Conservation (phyloP, 1,140 invertebrate species). For the Listronotus bonariensis region DNA sequence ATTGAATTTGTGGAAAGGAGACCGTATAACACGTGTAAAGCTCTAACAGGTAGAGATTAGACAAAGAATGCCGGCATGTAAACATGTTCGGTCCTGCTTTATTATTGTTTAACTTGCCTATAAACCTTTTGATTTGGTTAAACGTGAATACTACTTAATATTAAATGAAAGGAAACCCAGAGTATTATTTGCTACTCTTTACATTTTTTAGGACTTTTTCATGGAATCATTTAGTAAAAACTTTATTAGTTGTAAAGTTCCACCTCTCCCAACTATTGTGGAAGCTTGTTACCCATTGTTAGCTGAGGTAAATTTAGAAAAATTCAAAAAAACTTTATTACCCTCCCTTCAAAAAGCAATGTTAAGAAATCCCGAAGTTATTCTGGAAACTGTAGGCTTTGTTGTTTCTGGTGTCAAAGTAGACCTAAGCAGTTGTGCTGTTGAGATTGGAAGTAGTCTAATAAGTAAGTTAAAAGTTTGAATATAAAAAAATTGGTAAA, state of each 20-base stretch:
- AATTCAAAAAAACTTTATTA: constrained; percentile 76
- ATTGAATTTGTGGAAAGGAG: too few relatives aligned
- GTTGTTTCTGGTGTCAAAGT: constrained; percentile 73
- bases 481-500: too few relatives aligned
- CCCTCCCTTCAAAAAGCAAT: constrained; percentile 90
- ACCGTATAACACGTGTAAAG: too few relatives aligned
- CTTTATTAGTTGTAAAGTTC: constrained; percentile 78
- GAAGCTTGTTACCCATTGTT: constrained; percentile 68
- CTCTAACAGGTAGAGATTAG: too few relatives aligned
- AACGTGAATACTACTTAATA: too few relatives aligned
- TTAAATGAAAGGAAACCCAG: too few relatives aligned
- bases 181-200: too few relatives aligned
- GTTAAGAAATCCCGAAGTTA: constrained; percentile 91
- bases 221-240: constrained; percentile 80
- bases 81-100: too few relatives aligned
- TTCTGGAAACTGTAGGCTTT: constrained; percentile 77
- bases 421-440: constrained; percentile 78
- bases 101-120: too few relatives aligned
- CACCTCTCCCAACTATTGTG: constrained; percentile 72
- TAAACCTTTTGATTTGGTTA: too few relatives aligned
- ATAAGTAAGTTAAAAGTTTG: constrained; percentile 62
- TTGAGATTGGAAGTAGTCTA: constrained; percentile 82
- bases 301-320: constrained; percentile 66
- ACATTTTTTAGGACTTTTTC: constrained; percentile 61
- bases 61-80: too few relatives aligned